Conservation (phyloP, 53 echinoderm and acorn worm species). For the Holothuria scabra region DNA sequence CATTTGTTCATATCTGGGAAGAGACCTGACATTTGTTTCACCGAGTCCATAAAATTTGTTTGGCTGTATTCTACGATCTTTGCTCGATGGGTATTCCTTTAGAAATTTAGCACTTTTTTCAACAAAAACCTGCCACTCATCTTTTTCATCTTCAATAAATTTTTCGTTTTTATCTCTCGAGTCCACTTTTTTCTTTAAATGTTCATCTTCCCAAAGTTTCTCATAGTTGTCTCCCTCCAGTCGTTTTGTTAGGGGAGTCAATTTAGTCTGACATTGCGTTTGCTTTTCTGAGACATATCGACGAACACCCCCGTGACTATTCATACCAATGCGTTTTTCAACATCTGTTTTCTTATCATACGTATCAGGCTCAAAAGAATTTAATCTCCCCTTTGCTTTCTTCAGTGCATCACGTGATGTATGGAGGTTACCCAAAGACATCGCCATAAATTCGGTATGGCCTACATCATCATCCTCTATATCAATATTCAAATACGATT, state of each 20-base stretch:
- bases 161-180: neutral
- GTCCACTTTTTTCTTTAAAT: neutral
- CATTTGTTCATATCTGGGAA: too few relatives aligned
- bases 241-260: neutral
- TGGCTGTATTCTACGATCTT: too few relatives aligned
- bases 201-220: neutral
- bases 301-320: neutral
- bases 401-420: neutral
- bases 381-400: neutral
- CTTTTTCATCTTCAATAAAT: neutral
- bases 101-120: neutral
- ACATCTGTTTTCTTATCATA: neutral
- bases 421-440: constrained; percentile 11
- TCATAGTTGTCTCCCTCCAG: neutral
- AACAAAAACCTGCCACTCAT: constrained; percentile 10
- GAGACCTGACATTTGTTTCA: too few relatives aligned
- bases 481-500: neutral
- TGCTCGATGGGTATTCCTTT: too few relatives aligned
- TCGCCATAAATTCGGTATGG: constrained; percentile 23
- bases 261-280: neutral
- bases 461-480: neutral
- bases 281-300: neutral
- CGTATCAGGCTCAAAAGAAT: neutral
- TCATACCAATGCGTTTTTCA: neutral
- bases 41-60: too few relatives aligned